Conservation (phyloP, 2,797 vertebrate species). For the Pachyuromys duprasi region DNA sequence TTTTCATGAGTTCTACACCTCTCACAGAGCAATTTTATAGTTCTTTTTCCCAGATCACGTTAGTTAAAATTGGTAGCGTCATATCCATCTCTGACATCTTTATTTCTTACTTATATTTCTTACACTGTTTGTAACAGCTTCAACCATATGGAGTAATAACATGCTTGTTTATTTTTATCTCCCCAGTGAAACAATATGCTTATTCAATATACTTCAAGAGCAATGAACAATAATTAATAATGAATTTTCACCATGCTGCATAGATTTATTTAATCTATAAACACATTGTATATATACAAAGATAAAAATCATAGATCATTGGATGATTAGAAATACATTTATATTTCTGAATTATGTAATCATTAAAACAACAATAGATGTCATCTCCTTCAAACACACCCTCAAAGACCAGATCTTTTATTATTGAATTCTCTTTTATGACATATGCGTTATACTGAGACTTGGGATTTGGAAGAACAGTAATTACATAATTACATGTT, state of each 20-base stretch:
- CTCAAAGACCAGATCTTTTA: neutral
- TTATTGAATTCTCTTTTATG: neutral
- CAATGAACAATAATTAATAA: neutral
- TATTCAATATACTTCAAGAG: neutral
- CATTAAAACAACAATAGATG: neutral
- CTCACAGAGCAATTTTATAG: neutral
- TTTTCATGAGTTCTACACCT: neutral
- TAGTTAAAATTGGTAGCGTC: neutral
- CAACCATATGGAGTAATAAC: neutral
- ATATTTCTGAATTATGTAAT: neutral
- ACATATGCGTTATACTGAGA: neutral
- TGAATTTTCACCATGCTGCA: neutral
- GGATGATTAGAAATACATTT: neutral
- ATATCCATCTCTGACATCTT: neutral
- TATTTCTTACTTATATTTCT: neutral
- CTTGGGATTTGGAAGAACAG: neutral
- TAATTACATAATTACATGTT: neutral
- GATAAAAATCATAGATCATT: neutral
- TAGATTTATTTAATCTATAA: neutral
- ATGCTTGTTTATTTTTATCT: neutral
- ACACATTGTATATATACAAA: neutral
- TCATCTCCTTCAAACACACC: accelerated
- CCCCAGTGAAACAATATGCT: accelerated
- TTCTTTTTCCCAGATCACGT: neutral
- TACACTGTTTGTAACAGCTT: neutral